Percentiles rank a stretch among this genome's conserved stretches.
phyloP scores from a whole-genome alignment of 2,888 invertebrate species.

The Dioctria rufipes region DNA sequence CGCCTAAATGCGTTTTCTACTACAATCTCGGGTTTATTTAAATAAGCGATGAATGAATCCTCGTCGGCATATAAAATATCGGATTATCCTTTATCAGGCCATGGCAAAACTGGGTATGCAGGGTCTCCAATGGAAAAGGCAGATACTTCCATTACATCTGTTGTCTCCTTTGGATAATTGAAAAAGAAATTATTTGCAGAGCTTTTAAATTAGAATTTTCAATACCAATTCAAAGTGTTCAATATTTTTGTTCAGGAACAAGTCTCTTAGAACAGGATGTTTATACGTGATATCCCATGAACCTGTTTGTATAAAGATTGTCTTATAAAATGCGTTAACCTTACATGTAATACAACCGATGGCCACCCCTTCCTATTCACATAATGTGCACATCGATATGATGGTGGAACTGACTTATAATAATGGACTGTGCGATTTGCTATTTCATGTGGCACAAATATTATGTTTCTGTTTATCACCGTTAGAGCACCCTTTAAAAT shows the following conservation, averaged over 20 bases:
- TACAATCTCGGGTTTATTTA: constrained; percentile 50
- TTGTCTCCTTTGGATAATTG: too few relatives aligned
- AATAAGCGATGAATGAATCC: constrained; percentile 61
- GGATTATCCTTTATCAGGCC: background rate
- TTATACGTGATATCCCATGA: background rate
- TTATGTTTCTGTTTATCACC: too few relatives aligned
- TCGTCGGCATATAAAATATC: constrained; percentile 52
- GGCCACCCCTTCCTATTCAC: too few relatives aligned
- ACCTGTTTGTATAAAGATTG: background rate
- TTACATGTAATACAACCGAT: too few relatives aligned
- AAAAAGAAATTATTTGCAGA: background rate
- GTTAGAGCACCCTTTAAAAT: too few relatives aligned
- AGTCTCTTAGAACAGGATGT: background rate
- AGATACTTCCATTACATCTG: constrained; percentile 54
- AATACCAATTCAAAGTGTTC: background rate
- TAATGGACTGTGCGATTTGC: background rate
- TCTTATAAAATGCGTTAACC: too few relatives aligned
- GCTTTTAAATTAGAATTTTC: background rate
- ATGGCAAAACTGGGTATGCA: background rate
- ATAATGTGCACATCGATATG: too few relatives aligned
- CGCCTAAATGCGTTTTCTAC: constrained; percentile 63
- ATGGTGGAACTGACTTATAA: background rate
- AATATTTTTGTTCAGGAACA: background rate
- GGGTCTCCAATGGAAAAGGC: constrained; percentile 1
- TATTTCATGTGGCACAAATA: too few relatives aligned